Percentiles rank a stretch among this genome's conserved stretches.
phyloP scores from a whole-genome alignment of 2,113 vertebrate species.

The Plectropomus leopardus region DNA sequence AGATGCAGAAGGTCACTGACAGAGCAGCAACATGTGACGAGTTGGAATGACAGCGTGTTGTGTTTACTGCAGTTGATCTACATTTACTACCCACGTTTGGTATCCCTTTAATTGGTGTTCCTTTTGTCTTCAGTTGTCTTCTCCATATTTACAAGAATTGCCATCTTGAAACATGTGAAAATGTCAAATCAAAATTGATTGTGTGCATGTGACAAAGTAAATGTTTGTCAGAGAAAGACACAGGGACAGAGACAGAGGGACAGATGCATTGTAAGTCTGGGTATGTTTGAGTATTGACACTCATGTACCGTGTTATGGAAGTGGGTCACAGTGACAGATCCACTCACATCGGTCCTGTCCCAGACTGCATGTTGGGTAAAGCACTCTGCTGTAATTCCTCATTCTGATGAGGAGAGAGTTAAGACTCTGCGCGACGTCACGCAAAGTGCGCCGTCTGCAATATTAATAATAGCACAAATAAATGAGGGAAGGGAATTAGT shows the following conservation, averaged over 20 bases:
- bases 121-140: too few species aligned
- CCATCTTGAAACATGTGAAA: too few species aligned
- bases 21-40: too few species aligned
- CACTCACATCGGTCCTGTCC: slow-evolving; percentile 26
- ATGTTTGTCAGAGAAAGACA: background rate
- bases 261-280: background rate
- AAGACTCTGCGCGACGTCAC: slow-evolving; percentile 42
- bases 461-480: slow-evolving; percentile 81
- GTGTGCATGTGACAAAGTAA: background rate
- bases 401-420: slow-evolving; percentile 50
- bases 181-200: background rate
- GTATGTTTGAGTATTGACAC: slow-evolving; percentile 40
- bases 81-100: too few species aligned
- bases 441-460: slow-evolving; percentile 71
- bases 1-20: too few species aligned
- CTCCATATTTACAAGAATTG: too few species aligned
- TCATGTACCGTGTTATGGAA: slow-evolving; percentile 33
- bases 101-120: too few species aligned
- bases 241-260: background rate
- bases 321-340: slow-evolving; percentile 54
- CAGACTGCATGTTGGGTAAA: slow-evolving; percentile 36
- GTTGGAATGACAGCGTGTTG: too few species aligned
- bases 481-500: slow-evolving; percentile 82
- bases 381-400: slow-evolving; percentile 57
- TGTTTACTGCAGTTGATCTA: too few species aligned